These are phyloP conservation scores for human DNA, from an alignment of 2,113 vertebrate species.

Conservation along the genomic window DNA sequence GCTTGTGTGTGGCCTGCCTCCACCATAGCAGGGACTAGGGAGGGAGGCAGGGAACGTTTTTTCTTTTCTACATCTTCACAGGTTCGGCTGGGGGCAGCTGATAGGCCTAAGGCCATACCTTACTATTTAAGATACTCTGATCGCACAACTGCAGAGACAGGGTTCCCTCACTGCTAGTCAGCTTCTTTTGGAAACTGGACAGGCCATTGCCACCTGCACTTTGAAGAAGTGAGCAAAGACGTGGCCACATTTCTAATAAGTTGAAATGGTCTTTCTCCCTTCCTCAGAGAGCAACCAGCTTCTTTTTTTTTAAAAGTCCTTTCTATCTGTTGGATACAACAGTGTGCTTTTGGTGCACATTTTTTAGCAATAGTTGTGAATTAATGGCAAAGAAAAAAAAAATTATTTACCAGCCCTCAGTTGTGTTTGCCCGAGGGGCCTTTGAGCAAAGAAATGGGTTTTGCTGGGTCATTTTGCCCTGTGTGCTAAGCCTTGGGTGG, in stretches of 20 bases:
- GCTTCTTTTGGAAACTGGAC: conserved; percentile 56
- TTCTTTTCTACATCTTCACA: conserved; percentile 64
- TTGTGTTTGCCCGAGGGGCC: conserved; percentile 66
- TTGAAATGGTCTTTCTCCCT: conserved; percentile 11
- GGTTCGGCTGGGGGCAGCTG: conserved; percentile 68
- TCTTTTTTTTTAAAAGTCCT: conserved; percentile 67
- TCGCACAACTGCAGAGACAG: conserved; percentile 53
- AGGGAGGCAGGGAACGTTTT: neutral
- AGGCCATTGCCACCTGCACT: conserved; percentile 60
- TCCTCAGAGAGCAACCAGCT: conserved; percentile 37
- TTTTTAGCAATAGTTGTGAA: conserved; percentile 78
- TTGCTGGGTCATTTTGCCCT: neutral
- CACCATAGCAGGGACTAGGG: neutral
- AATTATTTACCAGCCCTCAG: conserved; percentile 53
- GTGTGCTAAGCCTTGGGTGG: neutral
- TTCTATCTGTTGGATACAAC: conserved; percentile 67
- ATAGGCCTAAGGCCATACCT: conserved; percentile 63
- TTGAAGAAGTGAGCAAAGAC: conserved; percentile 44
- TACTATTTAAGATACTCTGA: conserved; percentile 63
- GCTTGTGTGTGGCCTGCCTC: conserved; percentile 62
- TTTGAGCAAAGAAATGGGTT: conserved; percentile 53
- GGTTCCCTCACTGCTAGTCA: conserved; percentile 58
- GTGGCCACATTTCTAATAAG: conserved; percentile 15
- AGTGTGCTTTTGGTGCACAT: conserved; percentile 70
- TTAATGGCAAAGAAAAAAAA: conserved; percentile 67